phyloP scores from a whole-genome alignment of 2,797 vertebrate species.

The Dipus sagitta region DNA sequence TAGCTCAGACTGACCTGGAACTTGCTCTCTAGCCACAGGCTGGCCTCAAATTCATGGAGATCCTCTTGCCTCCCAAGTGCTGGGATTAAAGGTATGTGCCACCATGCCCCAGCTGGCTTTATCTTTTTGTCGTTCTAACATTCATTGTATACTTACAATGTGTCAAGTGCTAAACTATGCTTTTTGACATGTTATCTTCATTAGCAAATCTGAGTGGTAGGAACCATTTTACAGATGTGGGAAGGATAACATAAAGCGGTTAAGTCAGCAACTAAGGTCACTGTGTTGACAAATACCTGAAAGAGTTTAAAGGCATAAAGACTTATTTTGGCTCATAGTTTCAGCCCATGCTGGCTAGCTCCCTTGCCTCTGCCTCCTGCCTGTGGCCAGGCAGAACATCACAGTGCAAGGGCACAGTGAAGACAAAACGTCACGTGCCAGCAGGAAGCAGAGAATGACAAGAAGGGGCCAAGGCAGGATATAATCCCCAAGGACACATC shows the following conservation, averaged over 20 bases:
- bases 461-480: neutral
- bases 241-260: neutral
- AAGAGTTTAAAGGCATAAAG: neutral
- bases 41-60: too few species aligned
- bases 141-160: neutral
- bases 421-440: neutral
- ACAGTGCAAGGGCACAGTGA: neutral
- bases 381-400: neutral
- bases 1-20: too few species aligned
- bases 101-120: neutral
- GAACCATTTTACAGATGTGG: neutral
- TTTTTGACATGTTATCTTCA: neutral
- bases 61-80: too few species aligned
- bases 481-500: neutral
- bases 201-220: neutral
- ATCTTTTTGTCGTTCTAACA: conserved; percentile 12
- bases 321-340: neutral
- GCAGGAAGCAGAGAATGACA: neutral
- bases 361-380: neutral
- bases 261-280: neutral
- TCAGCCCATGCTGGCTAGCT: neutral
- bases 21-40: too few species aligned
- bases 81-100: too few species aligned
- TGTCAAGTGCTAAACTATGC: neutral
- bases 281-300: neutral